Percentiles rank a stretch among this genome's conserved stretches.
Conservation (phyloP, 2,113 vertebrate species). For the Butorides virescens region DNA sequence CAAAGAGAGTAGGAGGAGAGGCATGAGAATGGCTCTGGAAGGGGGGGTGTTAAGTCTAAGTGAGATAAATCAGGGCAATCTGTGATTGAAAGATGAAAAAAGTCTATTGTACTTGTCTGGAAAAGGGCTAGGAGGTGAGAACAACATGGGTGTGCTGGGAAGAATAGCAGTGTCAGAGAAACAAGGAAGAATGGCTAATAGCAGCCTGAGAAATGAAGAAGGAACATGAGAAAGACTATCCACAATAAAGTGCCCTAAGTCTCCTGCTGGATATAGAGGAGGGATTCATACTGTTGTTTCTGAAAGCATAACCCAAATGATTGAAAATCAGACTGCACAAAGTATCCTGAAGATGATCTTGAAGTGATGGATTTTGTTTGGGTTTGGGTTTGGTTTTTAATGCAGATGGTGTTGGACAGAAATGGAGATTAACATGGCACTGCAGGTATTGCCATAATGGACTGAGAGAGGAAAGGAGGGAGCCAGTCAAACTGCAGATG, state of each 20-base stretch:
- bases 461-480: background rate
- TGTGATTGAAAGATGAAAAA: conserved; percentile 1
- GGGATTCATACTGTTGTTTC: background rate
- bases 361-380: background rate
- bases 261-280: background rate
- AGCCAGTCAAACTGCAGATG: background rate
- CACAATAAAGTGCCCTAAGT: background rate
- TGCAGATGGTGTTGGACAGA: background rate
- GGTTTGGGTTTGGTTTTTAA: background rate
- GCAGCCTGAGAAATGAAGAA: background rate
- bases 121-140: background rate
- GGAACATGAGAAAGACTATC: background rate
- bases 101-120: background rate
- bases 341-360: background rate
- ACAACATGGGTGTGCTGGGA: background rate
- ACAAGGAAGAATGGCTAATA: background rate
- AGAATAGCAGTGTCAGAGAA: background rate
- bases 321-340: background rate
- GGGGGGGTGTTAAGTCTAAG: background rate
- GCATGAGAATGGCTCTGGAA: background rate
- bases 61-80: background rate
- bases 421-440: background rate
- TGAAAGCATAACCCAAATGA: background rate
- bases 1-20: conserved; percentile 37
- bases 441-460: background rate